Evolutionary conservation across 2,888 invertebrate species (phyloP).

Genomic region (Apodemia hepburni): DNA sequence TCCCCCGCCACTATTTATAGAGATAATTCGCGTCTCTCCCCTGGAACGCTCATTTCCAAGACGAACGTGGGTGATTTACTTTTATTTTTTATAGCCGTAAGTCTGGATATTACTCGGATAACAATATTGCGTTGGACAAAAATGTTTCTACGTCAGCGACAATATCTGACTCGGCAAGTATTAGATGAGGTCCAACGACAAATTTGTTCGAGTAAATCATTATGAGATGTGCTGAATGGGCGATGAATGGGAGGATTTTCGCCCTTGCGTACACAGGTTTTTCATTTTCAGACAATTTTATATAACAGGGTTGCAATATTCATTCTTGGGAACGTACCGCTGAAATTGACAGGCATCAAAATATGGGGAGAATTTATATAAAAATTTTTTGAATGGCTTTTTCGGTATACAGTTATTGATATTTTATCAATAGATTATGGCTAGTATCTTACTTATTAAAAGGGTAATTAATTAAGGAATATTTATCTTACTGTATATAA

Average conservation of each 20-base stretch:
- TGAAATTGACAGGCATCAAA: background rate
- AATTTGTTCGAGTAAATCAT: constrained; percentile 56
- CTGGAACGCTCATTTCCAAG: constrained; percentile 38
- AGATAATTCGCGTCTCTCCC: constrained; percentile 42
- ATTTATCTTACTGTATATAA: too few relatives aligned
- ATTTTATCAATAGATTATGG: too few relatives aligned
- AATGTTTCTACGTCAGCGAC: constrained; percentile 35
- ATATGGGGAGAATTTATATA: too few relatives aligned
- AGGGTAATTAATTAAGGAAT: too few relatives aligned
- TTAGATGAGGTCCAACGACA: constrained; percentile 45
- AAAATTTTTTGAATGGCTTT: too few relatives aligned
- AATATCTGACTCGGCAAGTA: constrained; percentile 51
- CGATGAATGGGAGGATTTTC: constrained; percentile 33
- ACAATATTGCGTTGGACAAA: constrained; percentile 33
- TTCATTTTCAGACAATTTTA: background rate
- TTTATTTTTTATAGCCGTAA: constrained; percentile 38
- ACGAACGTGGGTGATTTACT: constrained; percentile 40
- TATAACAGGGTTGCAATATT: background rate
- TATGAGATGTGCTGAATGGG: constrained; percentile 43
- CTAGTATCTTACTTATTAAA: too few relatives aligned
- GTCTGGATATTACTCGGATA: constrained; percentile 31
- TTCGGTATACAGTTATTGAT: too few relatives aligned
- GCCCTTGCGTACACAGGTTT: constrained; percentile 10
- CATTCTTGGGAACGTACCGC: background rate
- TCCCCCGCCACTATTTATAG: constrained; percentile 50